phyloP scores from a whole-genome alignment of 2,888 invertebrate genomes.

The Trichopoda pennipes region DNA sequence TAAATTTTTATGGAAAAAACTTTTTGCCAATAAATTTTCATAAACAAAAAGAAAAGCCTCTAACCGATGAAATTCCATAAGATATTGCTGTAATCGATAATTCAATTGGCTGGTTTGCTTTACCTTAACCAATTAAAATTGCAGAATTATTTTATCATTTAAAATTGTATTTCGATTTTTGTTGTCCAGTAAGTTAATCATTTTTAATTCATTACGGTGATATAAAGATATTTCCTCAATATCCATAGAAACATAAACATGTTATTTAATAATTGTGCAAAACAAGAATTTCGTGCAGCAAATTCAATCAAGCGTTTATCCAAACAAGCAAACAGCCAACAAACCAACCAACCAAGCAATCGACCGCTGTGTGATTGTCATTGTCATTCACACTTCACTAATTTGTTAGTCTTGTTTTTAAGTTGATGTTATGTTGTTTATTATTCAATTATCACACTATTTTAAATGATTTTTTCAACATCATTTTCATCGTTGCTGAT shows the following conservation, averaged over 20 bases:
- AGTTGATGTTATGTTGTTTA: slow-evolving; percentile 37
- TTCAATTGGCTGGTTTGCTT: no score
- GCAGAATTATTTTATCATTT: slow-evolving; percentile 22
- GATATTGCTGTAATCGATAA: no score
- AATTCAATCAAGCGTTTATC: slow-evolving; percentile 23
- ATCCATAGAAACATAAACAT: not conserved
- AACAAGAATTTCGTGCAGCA: slow-evolving; percentile 19
- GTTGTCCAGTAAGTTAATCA: slow-evolving; percentile 7
- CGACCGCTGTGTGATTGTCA: slow-evolving; percentile 49
- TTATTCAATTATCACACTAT: slow-evolving; percentile 41
- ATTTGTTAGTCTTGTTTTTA: slow-evolving; percentile 55
- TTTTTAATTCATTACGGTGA: not conserved
- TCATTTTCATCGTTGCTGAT: slow-evolving; percentile 15
- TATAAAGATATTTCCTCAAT: slow-evolving; percentile 29
- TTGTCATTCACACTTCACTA: slow-evolving; percentile 62
- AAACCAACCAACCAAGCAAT: slow-evolving; percentile 13
- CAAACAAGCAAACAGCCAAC: not conserved
- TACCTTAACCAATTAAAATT: slow-evolving; percentile 8
- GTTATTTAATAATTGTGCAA: slow-evolving; percentile 31
- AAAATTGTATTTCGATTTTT: not conserved
- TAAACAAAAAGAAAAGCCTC: no score
- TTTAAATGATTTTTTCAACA: slow-evolving; percentile 21
- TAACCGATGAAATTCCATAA: no score
- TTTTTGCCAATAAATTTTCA: no score
- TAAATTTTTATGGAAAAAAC: no score